Percentiles rank a stretch among this genome's conserved stretches.
Evolutionary conservation across 2,797 vertebrate species (phyloP).

Genomic region (Lepus oiostolus): DNA sequence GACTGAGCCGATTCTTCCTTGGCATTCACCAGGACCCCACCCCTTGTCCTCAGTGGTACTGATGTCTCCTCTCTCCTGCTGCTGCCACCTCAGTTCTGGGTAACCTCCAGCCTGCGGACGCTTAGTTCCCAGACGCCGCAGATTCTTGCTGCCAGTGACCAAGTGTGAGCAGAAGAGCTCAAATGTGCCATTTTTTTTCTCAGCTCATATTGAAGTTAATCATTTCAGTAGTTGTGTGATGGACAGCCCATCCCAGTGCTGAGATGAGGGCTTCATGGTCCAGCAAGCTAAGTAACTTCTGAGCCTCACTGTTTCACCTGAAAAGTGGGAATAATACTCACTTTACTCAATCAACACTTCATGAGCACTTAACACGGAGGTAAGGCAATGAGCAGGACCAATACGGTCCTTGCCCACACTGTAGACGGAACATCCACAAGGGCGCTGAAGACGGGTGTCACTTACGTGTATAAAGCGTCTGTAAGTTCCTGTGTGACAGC

Average conservation of each 20-base stretch:
- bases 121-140: slow-evolving; percentile 36
- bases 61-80: slow-evolving; percentile 12
- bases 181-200: background rate
- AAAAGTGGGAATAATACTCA: background rate
- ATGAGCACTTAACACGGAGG: background rate
- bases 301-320: slow-evolving; percentile 17
- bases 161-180: background rate
- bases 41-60: background rate
- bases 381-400: slow-evolving; percentile 11
- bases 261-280: background rate
- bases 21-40: background rate
- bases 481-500: background rate
- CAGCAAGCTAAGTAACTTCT: slow-evolving; percentile 26
- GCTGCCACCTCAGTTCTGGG: background rate
- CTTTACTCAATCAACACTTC: background rate
- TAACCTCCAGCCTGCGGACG: background rate
- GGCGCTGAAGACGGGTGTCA: background rate
- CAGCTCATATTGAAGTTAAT: slow-evolving; percentile 45
- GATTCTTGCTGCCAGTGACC: slow-evolving; percentile 5
- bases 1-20: background rate
- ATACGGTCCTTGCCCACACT: background rate
- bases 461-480: background rate
- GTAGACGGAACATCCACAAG: slow-evolving; percentile 1
- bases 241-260: background rate
- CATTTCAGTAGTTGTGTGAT: slow-evolving; percentile 40